Evolutionary conservation across 1,140 invertebrate species (phyloP).

Genomic region (Anoplophora glabripennis): DNA sequence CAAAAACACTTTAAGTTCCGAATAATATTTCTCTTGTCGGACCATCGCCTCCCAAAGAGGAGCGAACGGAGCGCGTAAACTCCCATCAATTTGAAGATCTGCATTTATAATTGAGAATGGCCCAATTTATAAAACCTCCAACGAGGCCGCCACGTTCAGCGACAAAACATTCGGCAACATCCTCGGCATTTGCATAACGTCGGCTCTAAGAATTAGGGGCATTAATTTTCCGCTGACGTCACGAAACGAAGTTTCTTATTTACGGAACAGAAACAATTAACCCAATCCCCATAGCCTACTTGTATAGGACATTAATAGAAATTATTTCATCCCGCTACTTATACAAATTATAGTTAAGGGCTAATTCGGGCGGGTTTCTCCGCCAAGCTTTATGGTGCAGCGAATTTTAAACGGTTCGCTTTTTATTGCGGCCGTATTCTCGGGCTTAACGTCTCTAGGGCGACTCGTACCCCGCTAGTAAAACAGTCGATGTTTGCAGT

Average conservation of each 20-base stretch:
- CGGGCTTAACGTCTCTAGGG: not conserved
- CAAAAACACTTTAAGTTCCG: too few species aligned
- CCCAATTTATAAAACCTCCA: slow-evolving; percentile 26
- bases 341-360: not conserved
- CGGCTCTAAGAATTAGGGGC: slow-evolving; percentile 20
- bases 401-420: not conserved
- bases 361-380: not conserved
- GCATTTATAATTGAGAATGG: slow-evolving; percentile 32
- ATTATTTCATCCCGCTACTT: not conserved
- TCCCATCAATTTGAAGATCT: slow-evolving; percentile 19
- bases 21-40: too few species aligned
- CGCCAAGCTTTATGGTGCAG: not conserved
- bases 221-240: slow-evolving; percentile 19
- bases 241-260: slow-evolving; percentile 12
- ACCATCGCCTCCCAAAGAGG: too few species aligned
- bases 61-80: too few species aligned
- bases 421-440: not conserved
- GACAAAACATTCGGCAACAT: slow-evolving; percentile 23
- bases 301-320: not conserved
- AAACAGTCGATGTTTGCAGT: too few species aligned
- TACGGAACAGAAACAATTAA: not conserved
- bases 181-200: slow-evolving; percentile 20
- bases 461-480: not conserved
- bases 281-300: not conserved
- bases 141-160: slow-evolving; percentile 14